phyloP scores from a whole-genome alignment of 2,888 invertebrate genomes.

The Apodemia mormo region DNA sequence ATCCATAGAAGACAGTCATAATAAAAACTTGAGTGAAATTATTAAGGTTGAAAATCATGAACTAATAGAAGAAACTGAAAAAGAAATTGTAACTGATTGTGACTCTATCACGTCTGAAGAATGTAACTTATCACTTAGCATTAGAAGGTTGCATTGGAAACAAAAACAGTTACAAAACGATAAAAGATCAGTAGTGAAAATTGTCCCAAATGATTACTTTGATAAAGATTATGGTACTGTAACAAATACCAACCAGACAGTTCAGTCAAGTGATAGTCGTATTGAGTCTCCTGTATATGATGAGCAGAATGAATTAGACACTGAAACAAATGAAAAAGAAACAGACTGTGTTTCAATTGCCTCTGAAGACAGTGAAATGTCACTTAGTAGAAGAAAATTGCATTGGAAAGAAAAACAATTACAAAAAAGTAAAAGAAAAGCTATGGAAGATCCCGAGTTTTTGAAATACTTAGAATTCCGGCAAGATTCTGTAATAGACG shows the following conservation, averaged over 20 bases:
- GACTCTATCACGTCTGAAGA: slow-evolving; percentile 45
- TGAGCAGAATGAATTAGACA: slow-evolving; percentile 23
- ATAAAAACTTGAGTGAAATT: neutral
- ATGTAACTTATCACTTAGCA: slow-evolving; percentile 46
- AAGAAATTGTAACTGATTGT: slow-evolving; percentile 32
- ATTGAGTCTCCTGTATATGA: neutral
- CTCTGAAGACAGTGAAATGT: slow-evolving; percentile 49
- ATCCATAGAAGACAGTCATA: neutral
- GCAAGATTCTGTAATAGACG: slow-evolving; percentile 72
- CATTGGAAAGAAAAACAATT: slow-evolving; percentile 39
- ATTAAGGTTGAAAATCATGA: neutral
- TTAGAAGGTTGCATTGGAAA: slow-evolving; percentile 39
- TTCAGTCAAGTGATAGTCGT: neutral
- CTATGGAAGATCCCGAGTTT: slow-evolving; percentile 65
- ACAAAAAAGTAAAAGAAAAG: slow-evolving; percentile 40
- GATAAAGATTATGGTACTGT: neutral
- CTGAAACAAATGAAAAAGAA: slow-evolving; percentile 33
- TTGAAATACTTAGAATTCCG: slow-evolving; percentile 72
- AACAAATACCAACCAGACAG: neutral
- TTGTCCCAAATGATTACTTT: neutral
- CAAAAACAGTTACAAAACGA: slow-evolving; percentile 38
- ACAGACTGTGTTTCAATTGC: slow-evolving; percentile 41
- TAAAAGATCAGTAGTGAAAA: slow-evolving; percentile 2
- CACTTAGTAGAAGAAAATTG: slow-evolving; percentile 44
- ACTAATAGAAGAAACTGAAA: neutral